Conservation (phyloP, 2,797 vertebrate genomes). For the Acropternis orthonyx region DNA sequence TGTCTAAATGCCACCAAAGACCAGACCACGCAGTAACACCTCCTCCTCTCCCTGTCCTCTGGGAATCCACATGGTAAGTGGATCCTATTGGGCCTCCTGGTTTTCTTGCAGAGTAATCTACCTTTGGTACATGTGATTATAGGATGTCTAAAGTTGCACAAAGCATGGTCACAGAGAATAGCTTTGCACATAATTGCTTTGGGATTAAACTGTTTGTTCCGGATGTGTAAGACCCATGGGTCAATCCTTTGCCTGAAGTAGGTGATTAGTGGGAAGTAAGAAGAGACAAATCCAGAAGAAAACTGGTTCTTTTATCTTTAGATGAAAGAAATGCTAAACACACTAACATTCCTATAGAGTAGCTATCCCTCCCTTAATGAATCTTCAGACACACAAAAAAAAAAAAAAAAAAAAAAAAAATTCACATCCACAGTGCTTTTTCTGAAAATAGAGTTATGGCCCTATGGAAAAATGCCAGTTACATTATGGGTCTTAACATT, state of each 20-base stretch:
- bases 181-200: not conserved
- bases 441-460: not conserved
- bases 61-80: not conserved
- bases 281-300: not conserved
- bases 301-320: not conserved
- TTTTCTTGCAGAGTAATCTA: not conserved
- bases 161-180: not conserved
- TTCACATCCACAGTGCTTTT: not conserved
- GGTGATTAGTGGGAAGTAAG: not conserved
- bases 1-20: not conserved
- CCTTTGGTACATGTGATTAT: not conserved
- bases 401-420: not conserved
- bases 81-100: not conserved
- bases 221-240: not conserved
- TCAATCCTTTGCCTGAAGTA: not conserved
- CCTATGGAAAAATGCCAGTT: not conserved
- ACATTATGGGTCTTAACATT: not conserved
- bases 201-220: not conserved
- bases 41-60: not conserved
- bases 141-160: not conserved
- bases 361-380: not conserved
- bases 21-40: not conserved
- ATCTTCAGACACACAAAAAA: not conserved
- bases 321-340: not conserved
- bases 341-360: not conserved